Percentiles rank a stretch among this genome's conserved stretches.
Conservation (phyloP, 37 sponge, comb jelly and placozoan species). For the Theonella swinhoei region DNA sequence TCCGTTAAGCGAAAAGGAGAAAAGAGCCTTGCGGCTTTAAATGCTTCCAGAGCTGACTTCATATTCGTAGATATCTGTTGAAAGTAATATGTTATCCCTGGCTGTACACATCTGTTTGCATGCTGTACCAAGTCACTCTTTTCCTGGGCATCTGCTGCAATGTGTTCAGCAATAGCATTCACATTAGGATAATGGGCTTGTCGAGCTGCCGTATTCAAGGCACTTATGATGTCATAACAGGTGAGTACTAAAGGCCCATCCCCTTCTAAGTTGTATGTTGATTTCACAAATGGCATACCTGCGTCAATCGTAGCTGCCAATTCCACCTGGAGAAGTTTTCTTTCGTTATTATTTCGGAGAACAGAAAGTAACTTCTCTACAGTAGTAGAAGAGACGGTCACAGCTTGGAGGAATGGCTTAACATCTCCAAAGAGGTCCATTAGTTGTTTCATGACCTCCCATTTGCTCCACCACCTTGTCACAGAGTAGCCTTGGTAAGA, state of each 20-base stretch:
- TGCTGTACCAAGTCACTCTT: background rate
- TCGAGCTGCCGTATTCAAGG: background rate
- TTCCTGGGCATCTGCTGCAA: background rate
- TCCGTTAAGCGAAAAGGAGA: background rate
- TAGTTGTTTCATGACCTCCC: conserved; percentile 6
- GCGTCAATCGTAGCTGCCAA: background rate
- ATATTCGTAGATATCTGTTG: background rate
- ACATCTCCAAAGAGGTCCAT: conserved; percentile 23
- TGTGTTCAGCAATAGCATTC: background rate
- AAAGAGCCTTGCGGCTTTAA: conserved; percentile 12
- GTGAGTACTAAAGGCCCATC: conserved; percentile 5
- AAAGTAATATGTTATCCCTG: background rate
- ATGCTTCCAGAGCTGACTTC: background rate
- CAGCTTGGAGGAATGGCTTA: background rate
- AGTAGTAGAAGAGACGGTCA: conserved; percentile 6
- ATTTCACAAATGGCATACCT: background rate
- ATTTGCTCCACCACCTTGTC: conserved; percentile 9
- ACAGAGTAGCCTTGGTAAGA: background rate
- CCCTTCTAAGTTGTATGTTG: conserved; percentile 2
- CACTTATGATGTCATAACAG: conserved; percentile 5
- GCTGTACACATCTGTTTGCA: conserved; percentile 20
- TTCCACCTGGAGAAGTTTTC: background rate
- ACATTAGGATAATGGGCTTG: background rate
- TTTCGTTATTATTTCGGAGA: background rate
- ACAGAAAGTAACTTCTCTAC: conserved; percentile 16